Evolutionary conservation across 2,797 vertebrate species (phyloP).

Genomic region (Salmo trutta): DNA sequence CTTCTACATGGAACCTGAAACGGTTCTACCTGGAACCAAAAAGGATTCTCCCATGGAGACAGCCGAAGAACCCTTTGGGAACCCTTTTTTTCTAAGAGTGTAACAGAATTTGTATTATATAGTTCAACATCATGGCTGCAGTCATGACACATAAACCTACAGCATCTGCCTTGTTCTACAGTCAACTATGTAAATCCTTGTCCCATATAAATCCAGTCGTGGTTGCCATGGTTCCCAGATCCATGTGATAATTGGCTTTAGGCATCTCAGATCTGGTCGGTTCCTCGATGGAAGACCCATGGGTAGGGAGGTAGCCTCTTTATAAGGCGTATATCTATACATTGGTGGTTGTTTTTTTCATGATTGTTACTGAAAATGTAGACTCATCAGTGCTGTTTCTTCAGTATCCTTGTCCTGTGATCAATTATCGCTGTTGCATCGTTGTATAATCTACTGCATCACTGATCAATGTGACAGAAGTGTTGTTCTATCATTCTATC

Average conservation of each 20-base stretch:
- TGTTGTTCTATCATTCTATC: neutral
- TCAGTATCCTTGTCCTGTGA: neutral
- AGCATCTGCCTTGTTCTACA: neutral
- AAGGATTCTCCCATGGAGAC: no score
- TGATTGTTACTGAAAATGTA: neutral
- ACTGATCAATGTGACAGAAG: neutral
- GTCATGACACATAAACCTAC: neutral
- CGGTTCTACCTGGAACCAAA: no score
- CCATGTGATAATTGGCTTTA: constrained; percentile 59
- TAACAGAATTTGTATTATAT: no score
- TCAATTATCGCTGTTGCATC: neutral
- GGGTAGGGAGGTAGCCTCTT: neutral
- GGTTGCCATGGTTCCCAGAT: constrained; percentile 70
- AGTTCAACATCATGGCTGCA: no score
- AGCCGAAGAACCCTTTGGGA: no score
- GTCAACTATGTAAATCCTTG: neutral
- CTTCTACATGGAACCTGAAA: no score
- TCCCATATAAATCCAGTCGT: constrained; percentile 2
- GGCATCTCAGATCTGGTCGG: constrained; percentile 38
- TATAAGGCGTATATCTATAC: neutral
- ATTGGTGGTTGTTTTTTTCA: neutral
- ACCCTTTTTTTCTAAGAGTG: no score
- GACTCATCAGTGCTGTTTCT: neutral
- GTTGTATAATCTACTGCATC: neutral
- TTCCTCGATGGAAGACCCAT: neutral